Base-by-base conservation (phyloP, 2,797 vertebrate species). In the Sphenopsis melanotis region DNA sequence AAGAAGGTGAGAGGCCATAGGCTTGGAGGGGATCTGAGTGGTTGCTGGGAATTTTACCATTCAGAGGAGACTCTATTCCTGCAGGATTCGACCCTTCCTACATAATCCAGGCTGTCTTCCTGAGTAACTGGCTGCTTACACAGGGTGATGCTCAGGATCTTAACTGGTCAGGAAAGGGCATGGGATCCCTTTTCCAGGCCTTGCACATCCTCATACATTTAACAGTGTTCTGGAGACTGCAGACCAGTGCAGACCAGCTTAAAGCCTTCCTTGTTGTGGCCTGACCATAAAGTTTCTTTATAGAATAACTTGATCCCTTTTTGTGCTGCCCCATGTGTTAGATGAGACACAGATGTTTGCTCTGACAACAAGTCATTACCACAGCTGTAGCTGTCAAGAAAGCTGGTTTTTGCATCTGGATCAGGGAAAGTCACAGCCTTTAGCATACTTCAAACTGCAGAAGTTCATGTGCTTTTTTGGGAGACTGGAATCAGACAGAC, bases 291-390 rank as follows among this genome's bases (percentile, higher is more conserved):
- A 60, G 65, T 78, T 96, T 83, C 70, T 87, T 91, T 75, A 42
- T 50, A 50, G 60, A 93, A 68, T 57, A 83, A 64, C 68, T 90
- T 32, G 27, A n/a, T 83, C 24, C 19, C 24, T 90, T 92, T 89
- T 77, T 83, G 59, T 89, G 60, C 75, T 91, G 71, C 27, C 56
- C 56, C 49, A 36, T 42, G 22, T 93, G 60, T 89, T 75, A 72
- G 69, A 94, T 89, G 78, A 84, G 60, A 83, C 44, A 44, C 87
- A 89, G 89, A 83, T 92, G 68, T 89, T 79, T 91, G 41, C 50
- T 90, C 87, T 87, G 71, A 87, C 75, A 87, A 27, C 6, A 7
- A 87, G 29, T 76, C 53, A 80, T 84, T 92, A 47, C 42, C n/a
- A 49, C 66, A 90, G 68, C 29, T 70, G 52, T 47, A 70, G 52